Base-by-base conservation (phyloP, 1,140 invertebrate species). In the Zaprionus inermis region DNA sequence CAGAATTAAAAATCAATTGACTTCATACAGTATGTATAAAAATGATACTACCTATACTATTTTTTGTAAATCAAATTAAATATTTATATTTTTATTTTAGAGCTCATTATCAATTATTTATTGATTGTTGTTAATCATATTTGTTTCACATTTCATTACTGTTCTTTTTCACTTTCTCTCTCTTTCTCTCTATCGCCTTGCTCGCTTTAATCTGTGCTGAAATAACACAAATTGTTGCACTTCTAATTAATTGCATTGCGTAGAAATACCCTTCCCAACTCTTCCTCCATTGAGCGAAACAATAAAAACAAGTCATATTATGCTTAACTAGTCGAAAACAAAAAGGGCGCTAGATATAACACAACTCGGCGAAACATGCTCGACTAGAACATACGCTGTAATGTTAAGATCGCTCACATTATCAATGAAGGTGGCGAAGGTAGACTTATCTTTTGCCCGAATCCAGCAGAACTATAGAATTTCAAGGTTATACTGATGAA, bases 241-340 rank as follows among this genome's bases (percentile, higher is more conserved):
- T 80, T 85, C 70, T 75, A 84, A 84, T 84, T 84, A 80, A 85
- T 80, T 77, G 69, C 73, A 71, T 80, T 68, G 66, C 69, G 64
- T 22, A 59, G 51, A 70, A 59, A 58, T 14, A n/a, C 5, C 14
- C 58, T 56, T 61, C 36, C 14, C 2, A n/a, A 32, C 3, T 12
- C 32, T 18, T 30, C 1, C 24, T 5, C n/a, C 11, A 32, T 5
- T 34, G 20, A 51, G 51, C 6, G 36, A 3, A 10, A 28, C 36
- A 41, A 44, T 41, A n/a, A 32, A 60, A 60, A 49, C 41, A 46
- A 44, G 22, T 49, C 28, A 65, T 44, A 46, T 46, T 65, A 58
- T 56, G 28, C 3, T 34, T 2, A 36, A 28, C 22, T 46, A 28
- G 28, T 22, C 38, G 22, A 76, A 68, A 51, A 38, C 59, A 74